Evolutionary conservation across 2,888 invertebrate species (phyloP), one percentile per base, ranked within the genome.

Genomic region (Amphipoea lucens): DNA sequence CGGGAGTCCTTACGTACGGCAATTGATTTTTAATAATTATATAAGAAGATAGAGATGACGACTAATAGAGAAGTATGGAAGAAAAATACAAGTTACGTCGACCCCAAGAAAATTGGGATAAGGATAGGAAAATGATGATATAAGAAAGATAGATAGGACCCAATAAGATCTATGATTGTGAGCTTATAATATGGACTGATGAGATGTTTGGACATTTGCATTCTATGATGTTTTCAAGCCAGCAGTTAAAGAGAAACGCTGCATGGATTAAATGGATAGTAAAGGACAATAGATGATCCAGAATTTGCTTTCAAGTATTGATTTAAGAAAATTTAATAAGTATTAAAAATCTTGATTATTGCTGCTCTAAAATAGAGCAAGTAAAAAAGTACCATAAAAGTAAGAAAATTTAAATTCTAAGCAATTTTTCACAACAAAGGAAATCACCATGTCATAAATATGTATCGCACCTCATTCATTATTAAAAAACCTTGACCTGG

Each of bases 401-500:
- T 23, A 29, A 29, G 29, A 60, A 12, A 63, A 3, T 36, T 36
- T 1, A 63, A 63, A 36, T 69, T 51, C 11, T 7, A 11, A 74
- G 0, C 3, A 20, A 7, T 17, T 45, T 60, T 17, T 36, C 23
- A 60, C n/a, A 60, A 60, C n/a, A 23, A 45, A 17, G 11, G 2
- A 60, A 45, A 73, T 29, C 14, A 20, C 45, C 29, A 36, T 71
- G 9, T 57, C 66, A 17, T 36, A 17, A 75, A 57, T 9, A 42
- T 29, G 23, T 29, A 62, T 11, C 42, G 5, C n/a, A 70, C 42
- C 20, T 42, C 9, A 51, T 71, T 71, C 23, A 71, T 57, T 23
- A 23, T 23, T 51, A 51, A 69, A 62, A 72, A 62, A 29, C 65
- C 74, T 79, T 79, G 83, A 65, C 69, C 51, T n/a, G 14, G 29